Evolutionary conservation across 1,140 invertebrate species (phyloP).

Genomic region (Battus philenor): DNA sequence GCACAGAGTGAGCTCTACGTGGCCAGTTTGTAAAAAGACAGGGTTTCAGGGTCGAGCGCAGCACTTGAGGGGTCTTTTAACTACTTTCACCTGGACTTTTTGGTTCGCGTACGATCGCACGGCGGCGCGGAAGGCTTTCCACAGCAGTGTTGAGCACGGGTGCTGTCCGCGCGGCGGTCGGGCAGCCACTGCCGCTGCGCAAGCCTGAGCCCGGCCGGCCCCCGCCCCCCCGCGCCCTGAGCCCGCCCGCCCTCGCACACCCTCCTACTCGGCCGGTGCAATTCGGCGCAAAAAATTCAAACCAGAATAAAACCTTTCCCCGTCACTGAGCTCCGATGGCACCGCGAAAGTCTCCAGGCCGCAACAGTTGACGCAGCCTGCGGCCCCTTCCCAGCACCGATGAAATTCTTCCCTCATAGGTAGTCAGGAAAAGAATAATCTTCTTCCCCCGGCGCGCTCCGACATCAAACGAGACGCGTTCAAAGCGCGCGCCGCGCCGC

Average conservation of each 20-base stretch:
- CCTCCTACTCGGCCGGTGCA: conserved; percentile 48
- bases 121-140: conserved; percentile 48
- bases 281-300: conserved; percentile 65
- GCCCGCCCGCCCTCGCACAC: conserved; percentile 58
- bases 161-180: conserved; percentile 28
- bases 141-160: conserved; percentile 20
- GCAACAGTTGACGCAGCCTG: conserved; percentile 57
- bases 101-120: conserved; percentile 30
- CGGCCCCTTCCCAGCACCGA: conserved; percentile 45
- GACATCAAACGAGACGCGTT: conserved; percentile 58
- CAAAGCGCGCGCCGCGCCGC: conserved; percentile 58
- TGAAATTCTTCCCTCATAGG: conserved; percentile 41
- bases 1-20: not conserved
- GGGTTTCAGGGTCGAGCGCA: no score
- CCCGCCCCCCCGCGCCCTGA: conserved; percentile 64
- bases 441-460: conserved; percentile 38
- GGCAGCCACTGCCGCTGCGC: conserved; percentile 59
- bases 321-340: conserved; percentile 57
- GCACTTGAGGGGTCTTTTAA: conserved; percentile 14
- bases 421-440: conserved; percentile 38
- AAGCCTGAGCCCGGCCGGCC: conserved; percentile 62
- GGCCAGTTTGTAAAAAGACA: no score
- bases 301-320: conserved; percentile 61
- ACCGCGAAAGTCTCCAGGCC: conserved; percentile 52
- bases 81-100: conserved; percentile 20